phyloP scores from a whole-genome alignment of 2,888 invertebrate species.

The Zootermopsis nevadensis region DNA sequence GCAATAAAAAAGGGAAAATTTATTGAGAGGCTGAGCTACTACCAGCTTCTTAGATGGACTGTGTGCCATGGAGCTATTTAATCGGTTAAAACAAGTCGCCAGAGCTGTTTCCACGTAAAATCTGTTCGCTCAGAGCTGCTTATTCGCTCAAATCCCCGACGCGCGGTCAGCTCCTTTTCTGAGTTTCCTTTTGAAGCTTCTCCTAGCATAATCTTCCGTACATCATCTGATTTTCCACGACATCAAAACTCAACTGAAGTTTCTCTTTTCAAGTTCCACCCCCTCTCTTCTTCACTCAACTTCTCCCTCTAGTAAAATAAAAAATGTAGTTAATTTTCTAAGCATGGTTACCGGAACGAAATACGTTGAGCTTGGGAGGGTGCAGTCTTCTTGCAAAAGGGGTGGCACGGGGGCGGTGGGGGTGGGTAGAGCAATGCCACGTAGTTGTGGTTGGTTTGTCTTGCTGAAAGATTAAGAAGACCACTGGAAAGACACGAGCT shows the following conservation, averaged over 20 bases:
- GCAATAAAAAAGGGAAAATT: too few relatives aligned
- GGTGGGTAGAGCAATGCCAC: not conserved
- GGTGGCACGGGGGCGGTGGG: conserved; percentile 32
- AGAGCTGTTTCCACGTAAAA: too few relatives aligned
- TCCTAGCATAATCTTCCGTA: conserved; percentile 47
- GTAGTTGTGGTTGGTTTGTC: conserved; percentile 51
- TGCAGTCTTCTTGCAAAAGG: conserved; percentile 14
- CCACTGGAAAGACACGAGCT: conserved; percentile 45
- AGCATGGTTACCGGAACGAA: conserved; percentile 48
- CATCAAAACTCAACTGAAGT: conserved; percentile 45
- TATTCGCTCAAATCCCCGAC: too few relatives aligned
- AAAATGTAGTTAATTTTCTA: conserved; percentile 50
- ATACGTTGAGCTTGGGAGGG: conserved; percentile 25
- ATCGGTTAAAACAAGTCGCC: too few relatives aligned
- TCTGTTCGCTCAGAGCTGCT: too few relatives aligned
- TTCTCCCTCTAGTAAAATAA: conserved; percentile 41
- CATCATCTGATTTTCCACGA: conserved; percentile 52
- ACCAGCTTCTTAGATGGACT: too few relatives aligned
- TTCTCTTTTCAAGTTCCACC: conserved; percentile 17
- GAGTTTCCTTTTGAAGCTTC: too few relatives aligned
- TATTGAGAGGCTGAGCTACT: too few relatives aligned
- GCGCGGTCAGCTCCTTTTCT: too few relatives aligned
- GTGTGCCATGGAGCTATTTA: too few relatives aligned
- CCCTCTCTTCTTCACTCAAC: conserved; percentile 25
- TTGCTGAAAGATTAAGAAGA: conserved; percentile 52